Conservation (phyloP, 1,140 invertebrate genomes). For the Megalonaias nervosa region DNA sequence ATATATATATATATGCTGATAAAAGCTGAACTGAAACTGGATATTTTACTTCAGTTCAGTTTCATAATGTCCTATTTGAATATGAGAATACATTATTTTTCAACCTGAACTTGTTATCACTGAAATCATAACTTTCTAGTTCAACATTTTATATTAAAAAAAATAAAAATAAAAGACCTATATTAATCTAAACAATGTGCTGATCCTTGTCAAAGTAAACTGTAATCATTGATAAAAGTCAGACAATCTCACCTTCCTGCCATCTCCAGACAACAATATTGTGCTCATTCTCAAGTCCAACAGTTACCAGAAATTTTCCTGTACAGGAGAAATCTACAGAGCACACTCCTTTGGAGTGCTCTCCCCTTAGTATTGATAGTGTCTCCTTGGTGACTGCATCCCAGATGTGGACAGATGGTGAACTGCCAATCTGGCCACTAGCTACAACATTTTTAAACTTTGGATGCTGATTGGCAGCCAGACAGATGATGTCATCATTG, state of each 20-base stretch:
- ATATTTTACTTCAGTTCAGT: too few species aligned
- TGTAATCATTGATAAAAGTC: not conserved
- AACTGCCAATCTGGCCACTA: slow-evolving; percentile 69
- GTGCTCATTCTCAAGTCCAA: slow-evolving; percentile 68
- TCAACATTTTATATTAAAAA: not conserved
- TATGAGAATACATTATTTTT: too few species aligned
- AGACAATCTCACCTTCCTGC: slow-evolving; percentile 64
- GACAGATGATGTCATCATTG: slow-evolving; percentile 72
- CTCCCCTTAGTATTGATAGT: slow-evolving; percentile 65
- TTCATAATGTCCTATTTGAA: too few species aligned
- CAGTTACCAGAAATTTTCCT: slow-evolving; percentile 69
- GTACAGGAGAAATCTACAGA: slow-evolving; percentile 70
- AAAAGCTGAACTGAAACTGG: too few species aligned
- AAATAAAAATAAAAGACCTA: too few species aligned
- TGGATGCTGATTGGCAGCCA: slow-evolving; percentile 69
- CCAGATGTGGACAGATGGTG: slow-evolving; percentile 69
- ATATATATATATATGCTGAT: too few species aligned
- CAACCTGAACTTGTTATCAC: too few species aligned
- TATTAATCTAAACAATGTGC: not conserved
- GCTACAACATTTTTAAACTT: slow-evolving; percentile 69
- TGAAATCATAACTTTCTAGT: not conserved
- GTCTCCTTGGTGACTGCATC: slow-evolving; percentile 67
- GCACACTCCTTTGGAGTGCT: slow-evolving; percentile 65
- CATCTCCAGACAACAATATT: slow-evolving; percentile 70
- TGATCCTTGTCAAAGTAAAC: not conserved